These are phyloP conservation scores for Drosophila aldrichi DNA, from an alignment of 2,888 invertebrate species.

Conservation along the genomic window DNA sequence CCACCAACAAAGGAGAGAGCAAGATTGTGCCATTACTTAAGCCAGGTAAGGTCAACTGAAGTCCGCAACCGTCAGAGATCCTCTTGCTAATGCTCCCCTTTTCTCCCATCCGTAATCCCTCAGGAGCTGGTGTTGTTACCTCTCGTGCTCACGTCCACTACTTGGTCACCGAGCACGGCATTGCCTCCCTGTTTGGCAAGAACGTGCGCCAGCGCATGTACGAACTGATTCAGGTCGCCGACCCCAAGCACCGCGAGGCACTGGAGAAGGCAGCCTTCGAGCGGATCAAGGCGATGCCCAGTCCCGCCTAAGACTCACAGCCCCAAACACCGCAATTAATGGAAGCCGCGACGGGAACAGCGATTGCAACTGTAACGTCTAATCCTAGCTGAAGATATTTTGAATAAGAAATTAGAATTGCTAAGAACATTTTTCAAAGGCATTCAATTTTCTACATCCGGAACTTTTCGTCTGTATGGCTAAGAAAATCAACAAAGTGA, in stretches of 20 bases:
- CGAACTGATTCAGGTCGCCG: constrained; percentile 94
- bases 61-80: background rate
- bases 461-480: background rate
- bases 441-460: constrained; percentile 3
- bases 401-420: background rate
- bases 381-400: constrained; percentile 7
- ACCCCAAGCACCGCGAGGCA: constrained; percentile 93
- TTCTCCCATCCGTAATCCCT: too few relatives aligned
- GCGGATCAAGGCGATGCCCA: constrained; percentile 91
- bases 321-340: background rate
- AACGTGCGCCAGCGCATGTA: constrained; percentile 95
- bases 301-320: constrained; percentile 41
- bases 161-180: constrained; percentile 96
- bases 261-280: constrained; percentile 96
- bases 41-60: constrained; percentile 87
- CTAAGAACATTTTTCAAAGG: background rate
- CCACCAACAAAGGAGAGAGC: constrained; percentile 91
- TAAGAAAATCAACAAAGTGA: constrained; percentile 2
- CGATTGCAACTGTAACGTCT: background rate
- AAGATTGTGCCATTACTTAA: constrained; percentile 94
- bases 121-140: constrained; percentile 97
- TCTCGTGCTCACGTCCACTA: constrained; percentile 96
- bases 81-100: background rate
- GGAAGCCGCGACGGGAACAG: background rate
- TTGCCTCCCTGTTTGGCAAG: constrained; percentile 95